These are phyloP conservation scores for Erebia palarica DNA, from an alignment of 2,888 invertebrate genomes.

Conservation along the genomic window DNA sequence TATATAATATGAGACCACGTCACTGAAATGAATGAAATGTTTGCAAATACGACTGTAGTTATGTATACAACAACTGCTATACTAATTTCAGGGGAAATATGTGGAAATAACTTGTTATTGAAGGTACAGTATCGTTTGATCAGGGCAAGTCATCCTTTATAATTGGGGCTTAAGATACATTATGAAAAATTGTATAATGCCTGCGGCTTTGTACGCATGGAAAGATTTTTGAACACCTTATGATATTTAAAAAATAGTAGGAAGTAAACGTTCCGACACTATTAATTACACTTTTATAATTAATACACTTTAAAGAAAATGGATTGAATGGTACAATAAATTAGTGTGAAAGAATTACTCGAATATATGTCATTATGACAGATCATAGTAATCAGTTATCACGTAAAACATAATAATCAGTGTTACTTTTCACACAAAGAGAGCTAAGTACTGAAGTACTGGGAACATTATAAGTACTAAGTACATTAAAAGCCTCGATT, in stretches of 20 bases:
- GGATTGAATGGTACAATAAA: no score
- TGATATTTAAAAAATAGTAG: no score
- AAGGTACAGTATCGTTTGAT: neutral
- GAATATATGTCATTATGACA: neutral
- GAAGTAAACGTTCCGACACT: no score
- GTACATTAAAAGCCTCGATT: conserved; percentile 19
- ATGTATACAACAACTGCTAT: neutral
- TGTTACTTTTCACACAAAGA: neutral
- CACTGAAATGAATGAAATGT: conserved; percentile 19
- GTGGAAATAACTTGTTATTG: neutral
- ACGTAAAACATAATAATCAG: neutral
- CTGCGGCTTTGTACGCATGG: no score
- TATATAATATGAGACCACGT: conserved; percentile 40
- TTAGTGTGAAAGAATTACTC: no score
- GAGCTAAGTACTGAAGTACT: conserved; percentile 2
- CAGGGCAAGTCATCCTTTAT: neutral
- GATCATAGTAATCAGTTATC: no score
- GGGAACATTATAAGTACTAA: conserved; percentile 2
- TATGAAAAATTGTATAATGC: no score
- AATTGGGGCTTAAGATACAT: neutral
- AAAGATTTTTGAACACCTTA: no score
- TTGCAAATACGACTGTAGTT: conserved; percentile 8
- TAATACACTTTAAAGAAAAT: no score
- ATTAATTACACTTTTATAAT: no score
- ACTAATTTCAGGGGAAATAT: conserved; percentile 7